These are phyloP conservation scores for Gymnopithys bicolor DNA, from an alignment of 2,797 vertebrate species.

Conservation along the genomic window DNA sequence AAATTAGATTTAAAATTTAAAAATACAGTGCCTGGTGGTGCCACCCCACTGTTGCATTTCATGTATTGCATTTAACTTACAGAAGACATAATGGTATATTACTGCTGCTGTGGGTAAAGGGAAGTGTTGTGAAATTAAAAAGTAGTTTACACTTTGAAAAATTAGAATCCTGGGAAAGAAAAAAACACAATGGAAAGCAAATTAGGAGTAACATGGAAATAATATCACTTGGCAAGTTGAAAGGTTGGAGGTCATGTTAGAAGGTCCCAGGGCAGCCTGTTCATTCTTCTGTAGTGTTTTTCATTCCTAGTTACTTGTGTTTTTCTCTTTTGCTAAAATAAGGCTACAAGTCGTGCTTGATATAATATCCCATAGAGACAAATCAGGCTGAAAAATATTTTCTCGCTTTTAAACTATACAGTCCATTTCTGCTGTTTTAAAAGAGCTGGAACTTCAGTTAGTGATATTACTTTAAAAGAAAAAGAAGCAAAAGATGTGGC, in stretches of 20 bases:
- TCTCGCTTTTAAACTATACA: background rate
- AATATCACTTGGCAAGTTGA: background rate
- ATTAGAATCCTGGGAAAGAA: background rate
- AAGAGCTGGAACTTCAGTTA: background rate
- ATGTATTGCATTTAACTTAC: background rate
- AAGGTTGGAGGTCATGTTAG: background rate
- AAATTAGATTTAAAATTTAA: constrained; percentile 25
- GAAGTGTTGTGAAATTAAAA: constrained; percentile 19
- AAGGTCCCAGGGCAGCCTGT: background rate
- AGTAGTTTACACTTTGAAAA: background rate
- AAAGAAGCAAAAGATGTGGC: background rate
- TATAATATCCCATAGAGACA: background rate
- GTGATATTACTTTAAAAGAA: background rate
- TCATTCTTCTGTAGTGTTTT: background rate
- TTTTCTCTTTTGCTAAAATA: constrained; percentile 18
- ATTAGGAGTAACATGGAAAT: background rate
- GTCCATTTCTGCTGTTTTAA: background rate
- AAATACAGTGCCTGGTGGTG: background rate
- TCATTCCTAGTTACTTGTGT: background rate
- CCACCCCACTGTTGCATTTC: background rate
- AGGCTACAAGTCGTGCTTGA: background rate
- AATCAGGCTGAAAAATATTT: constrained; percentile 4
- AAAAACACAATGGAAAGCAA: background rate
- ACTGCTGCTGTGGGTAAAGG: background rate
- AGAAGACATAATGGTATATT: background rate